A percentile compares a stretch with the other conserved stretches of the same genome.
Conservation (phyloP, 2,888 invertebrate species). For the Hirtodrosophila confusa region DNA sequence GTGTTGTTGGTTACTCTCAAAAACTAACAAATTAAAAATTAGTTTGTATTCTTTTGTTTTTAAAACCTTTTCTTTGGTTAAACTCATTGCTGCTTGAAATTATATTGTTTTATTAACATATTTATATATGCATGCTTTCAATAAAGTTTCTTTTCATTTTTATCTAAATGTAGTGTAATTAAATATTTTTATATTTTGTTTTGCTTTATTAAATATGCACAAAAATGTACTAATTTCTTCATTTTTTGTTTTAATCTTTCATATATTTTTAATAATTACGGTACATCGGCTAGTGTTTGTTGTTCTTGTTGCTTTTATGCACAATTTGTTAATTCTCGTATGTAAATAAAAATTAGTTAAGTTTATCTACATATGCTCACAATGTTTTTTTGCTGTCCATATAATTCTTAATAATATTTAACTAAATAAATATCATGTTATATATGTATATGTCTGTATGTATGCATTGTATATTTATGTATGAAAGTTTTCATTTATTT, state of each 20-base stretch:
- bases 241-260: conserved; percentile 16
- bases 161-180: conserved; percentile 27
- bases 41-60: neutral
- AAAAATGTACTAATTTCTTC: conserved; percentile 3
- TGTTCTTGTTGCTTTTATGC: conserved; percentile 38
- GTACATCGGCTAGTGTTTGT: conserved; percentile 55
- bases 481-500: conserved; percentile 25
- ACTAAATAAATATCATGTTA: conserved; percentile 63
- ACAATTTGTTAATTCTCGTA: conserved; percentile 29
- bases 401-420: conserved; percentile 70
- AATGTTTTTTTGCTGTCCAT: conserved; percentile 54
- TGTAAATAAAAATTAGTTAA: conserved; percentile 73
- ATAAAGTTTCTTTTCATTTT: conserved; percentile 20
- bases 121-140: conserved; percentile 1
- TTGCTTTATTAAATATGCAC: conserved; percentile 27
- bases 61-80: neutral
- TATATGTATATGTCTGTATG: conserved; percentile 44
- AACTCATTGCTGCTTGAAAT: conserved; percentile 12
- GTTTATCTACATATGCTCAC: conserved; percentile 77
- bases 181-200: conserved; percentile 11
- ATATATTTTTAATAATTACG: conserved; percentile 32
- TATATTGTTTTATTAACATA: conserved; percentile 9
- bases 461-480: conserved; percentile 17
- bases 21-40: conserved; percentile 14
- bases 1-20: neutral